Evolutionary conservation across 2,113 vertebrate genomes (phyloP), one percentile per base, ranked within the genome.

Genomic region (Grallaria varia): DNA sequence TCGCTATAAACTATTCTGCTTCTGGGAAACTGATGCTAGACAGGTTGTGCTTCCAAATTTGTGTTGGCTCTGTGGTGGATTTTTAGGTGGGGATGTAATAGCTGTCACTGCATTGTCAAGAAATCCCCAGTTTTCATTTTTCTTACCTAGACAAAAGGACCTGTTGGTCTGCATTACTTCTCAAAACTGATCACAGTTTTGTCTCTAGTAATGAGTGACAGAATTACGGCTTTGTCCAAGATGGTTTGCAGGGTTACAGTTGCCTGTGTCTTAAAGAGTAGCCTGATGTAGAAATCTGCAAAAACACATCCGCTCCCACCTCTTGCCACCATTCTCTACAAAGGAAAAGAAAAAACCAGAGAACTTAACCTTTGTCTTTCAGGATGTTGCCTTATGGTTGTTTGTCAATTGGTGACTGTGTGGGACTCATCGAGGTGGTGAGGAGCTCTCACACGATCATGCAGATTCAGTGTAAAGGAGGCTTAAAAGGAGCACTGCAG

Each of bases 381-480:
- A 99, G 99, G 98, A 99, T 99, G 99, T 97, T 99, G 72, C 99
- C 99, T 37, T 99, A 99, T 37, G 99, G 99, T 63, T 99, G 99
- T 91, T 97, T 99, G 88, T 99, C 99, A 0, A 98, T 99, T 19
- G 99, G 99, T 56, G 99, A 99, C 96, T 99, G 99, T 10, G 99
- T 99, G 92, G 99, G 99, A 42, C 99, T 99, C 69, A 99, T 99
- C 12, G 99, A 99, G 91, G 99, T 99, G n/a, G 99, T 99, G 67
- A 98, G 99, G 78, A 99, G 98, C 97, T 99, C 99, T 69, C 99
- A 99, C 96, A 99, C 99, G 3, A 99, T 99, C 97, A 99, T 99
- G 99, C 99, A 99, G 96, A 99, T 99, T 85, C 99, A 99, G 89
- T 99, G 99, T 87, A 99, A 99, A 98, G 99, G 99, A 53, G 99